Evolutionary conservation across 2,113 vertebrate species (phyloP).

Genomic region (Anser cygnoides): DNA sequence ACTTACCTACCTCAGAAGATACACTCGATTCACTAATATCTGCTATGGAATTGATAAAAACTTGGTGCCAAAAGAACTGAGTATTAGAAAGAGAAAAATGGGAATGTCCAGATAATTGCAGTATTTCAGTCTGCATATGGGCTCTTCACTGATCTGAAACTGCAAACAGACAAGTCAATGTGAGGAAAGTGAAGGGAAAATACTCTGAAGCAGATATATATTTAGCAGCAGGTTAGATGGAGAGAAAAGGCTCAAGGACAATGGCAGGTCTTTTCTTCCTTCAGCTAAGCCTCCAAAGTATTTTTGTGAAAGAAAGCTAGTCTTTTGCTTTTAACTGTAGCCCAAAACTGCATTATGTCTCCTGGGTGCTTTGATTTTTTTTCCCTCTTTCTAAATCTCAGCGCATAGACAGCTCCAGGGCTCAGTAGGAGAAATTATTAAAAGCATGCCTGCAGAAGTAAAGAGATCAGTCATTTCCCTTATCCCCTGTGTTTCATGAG

Average conservation of each 20-base stretch:
- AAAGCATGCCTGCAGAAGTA: slow-evolving; percentile 60
- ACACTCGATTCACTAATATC: slow-evolving; percentile 30
- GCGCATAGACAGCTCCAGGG: slow-evolving; percentile 53
- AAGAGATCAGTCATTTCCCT: slow-evolving; percentile 57
- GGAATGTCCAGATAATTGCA: slow-evolving; percentile 36
- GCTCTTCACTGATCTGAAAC: slow-evolving; percentile 50
- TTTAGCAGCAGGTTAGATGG: slow-evolving; percentile 54
- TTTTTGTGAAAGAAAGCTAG: slow-evolving; percentile 54
- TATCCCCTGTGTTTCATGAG: not conserved
- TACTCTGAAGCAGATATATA: slow-evolving; percentile 55
- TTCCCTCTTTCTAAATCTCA: slow-evolving; percentile 43
- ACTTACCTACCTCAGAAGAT: slow-evolving; percentile 34
- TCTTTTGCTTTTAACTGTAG: slow-evolving; percentile 52
- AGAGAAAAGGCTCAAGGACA: slow-evolving; percentile 69
- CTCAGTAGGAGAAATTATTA: slow-evolving; percentile 65
- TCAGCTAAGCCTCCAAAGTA: slow-evolving; percentile 43
- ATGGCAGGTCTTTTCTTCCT: slow-evolving; percentile 50
- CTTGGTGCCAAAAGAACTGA: slow-evolving; percentile 10
- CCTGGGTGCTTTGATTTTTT: slow-evolving; percentile 63
- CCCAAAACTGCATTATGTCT: slow-evolving; percentile 59
- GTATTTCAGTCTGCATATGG: slow-evolving; percentile 34
- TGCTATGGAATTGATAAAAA: slow-evolving; percentile 20
- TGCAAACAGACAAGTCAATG: slow-evolving; percentile 42
- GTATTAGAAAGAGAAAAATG: slow-evolving; percentile 11
- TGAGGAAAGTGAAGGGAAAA: slow-evolving; percentile 11